Evolutionary conservation across 2,888 invertebrate genomes (phyloP), one percentile per base, ranked within the genome.

Genomic region (Slavum lentiscoides): DNA sequence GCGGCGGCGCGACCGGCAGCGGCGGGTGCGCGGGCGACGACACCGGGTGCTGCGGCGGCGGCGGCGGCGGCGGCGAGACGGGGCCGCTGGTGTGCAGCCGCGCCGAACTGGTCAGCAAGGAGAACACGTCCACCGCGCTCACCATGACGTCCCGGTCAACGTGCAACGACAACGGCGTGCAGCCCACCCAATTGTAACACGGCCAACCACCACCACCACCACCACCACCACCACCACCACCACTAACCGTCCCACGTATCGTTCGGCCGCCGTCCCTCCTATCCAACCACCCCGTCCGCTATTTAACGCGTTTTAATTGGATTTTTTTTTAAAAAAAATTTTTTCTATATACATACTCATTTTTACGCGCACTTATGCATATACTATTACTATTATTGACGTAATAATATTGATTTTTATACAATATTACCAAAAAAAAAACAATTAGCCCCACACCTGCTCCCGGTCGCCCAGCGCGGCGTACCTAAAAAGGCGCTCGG

Each of bases 41-140:
- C 84, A 82, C 84, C 83, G 76, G 83, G 84, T 81, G 85, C 86
- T 3, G 87, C 83, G 81, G 83, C 84, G 82, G 85, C 84, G 37
- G 81, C 80, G 83, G 84, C 0, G 84, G 86, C 84, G 84, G 85
- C 23, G 85, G 86, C 23, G 86, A 86, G 17, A 85, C 84, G 15
- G 74, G 85, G 83, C 84, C 86, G 83, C 17, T 86, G 82, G 75
- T 87, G 13, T 49, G 49, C 83, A 66, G 87, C 84, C 83, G 85
- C 4, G 86, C 85, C 2, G 88, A 87, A 59, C 86, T 88, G 64
- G 89, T 89, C 4, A 89, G 89, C 75, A 88, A 88, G 0, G 89
- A 89, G 39, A 88, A 89, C 55, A 89, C 88, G 21, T 86, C 89
- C 83, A 88, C 84, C 30, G 84, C 84, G 30, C 80, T 80, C 62